Evolutionary conservation across 2,113 vertebrate genomes (phyloP).

Genomic region (Pongo abelii): DNA sequence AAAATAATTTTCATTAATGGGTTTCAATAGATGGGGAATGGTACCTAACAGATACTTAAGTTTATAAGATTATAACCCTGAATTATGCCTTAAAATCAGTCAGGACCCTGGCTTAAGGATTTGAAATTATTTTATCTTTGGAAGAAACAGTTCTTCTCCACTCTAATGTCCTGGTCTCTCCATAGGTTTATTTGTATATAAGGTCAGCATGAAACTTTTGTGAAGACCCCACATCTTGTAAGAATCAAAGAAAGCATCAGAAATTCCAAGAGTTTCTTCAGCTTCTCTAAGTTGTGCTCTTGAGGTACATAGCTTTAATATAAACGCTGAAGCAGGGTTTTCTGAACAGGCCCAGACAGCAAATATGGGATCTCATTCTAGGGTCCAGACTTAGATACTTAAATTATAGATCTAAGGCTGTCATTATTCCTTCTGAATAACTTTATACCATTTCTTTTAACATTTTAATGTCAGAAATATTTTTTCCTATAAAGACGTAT

Average conservation of each 20-base stretch:
- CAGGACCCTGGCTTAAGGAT: background rate
- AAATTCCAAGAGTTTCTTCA: background rate
- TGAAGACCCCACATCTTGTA: background rate
- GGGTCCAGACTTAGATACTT: background rate
- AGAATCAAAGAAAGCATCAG: background rate
- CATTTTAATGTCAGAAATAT: background rate
- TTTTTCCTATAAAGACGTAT: background rate
- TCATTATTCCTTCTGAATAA: background rate
- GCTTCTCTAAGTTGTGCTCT: background rate
- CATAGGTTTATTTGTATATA: background rate
- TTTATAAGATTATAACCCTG: background rate
- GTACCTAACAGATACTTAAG: background rate
- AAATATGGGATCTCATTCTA: background rate
- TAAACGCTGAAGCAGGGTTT: background rate
- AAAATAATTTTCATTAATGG: background rate
- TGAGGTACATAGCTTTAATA: background rate
- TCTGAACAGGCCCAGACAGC: background rate
- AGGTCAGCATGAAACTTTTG: background rate
- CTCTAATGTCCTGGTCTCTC: background rate
- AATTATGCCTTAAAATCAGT: background rate
- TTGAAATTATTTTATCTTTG: conserved; percentile 1
- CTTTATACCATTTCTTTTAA: background rate
- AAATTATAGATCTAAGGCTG: background rate
- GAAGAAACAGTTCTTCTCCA: background rate
- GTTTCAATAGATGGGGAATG: background rate